Evolutionary conservation across 2,797 vertebrate species (phyloP).

Genomic region (Peromyscus melanophrys): DNA sequence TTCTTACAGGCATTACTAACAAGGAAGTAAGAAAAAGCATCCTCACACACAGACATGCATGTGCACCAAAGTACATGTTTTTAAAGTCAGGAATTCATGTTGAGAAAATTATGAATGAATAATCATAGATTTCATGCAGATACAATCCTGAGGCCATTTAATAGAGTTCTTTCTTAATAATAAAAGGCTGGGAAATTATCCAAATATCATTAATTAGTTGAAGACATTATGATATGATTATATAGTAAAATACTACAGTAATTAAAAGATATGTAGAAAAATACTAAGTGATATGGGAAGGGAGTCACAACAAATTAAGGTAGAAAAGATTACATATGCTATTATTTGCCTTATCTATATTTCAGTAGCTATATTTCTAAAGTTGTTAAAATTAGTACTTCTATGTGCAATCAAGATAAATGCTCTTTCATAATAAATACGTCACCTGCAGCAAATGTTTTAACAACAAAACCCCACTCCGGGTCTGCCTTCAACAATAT

Average conservation of each 20-base stretch:
- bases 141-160: neutral
- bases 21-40: neutral
- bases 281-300: constrained; percentile 12
- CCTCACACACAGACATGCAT: neutral
- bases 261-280: constrained; percentile 27
- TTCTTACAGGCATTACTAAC: neutral
- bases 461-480: neutral
- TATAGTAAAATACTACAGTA: neutral
- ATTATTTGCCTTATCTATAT: neutral
- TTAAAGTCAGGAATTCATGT: neutral
- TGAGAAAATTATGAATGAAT: neutral
- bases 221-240: neutral
- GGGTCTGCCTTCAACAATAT: neutral
- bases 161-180: neutral
- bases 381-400: neutral
- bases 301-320: neutral
- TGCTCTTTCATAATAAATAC: neutral
- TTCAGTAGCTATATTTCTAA: constrained; percentile 16
- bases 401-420: neutral
- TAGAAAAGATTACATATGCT: neutral
- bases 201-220: neutral
- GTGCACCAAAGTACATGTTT: neutral
- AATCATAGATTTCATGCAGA: neutral
- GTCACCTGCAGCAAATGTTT: neutral
- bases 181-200: constrained; percentile 27